A percentile compares a stretch with the other conserved stretches of the same genome.
Conservation (phyloP, 2,888 invertebrate species). For the Bhutanitis thaidina region DNA sequence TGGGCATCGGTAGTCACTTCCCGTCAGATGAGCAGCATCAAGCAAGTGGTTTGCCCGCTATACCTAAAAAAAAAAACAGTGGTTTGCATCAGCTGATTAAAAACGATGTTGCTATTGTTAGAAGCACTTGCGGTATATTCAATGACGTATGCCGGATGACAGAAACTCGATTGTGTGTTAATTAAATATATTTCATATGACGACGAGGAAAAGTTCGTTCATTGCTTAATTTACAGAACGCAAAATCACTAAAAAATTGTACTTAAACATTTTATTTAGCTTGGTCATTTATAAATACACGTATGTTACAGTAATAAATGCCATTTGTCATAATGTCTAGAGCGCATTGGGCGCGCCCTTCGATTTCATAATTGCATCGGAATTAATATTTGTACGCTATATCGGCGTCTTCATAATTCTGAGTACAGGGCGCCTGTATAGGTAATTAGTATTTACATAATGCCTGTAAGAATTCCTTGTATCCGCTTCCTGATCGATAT, state of each 20-base stretch:
- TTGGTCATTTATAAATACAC: no score
- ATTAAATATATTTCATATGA: not conserved
- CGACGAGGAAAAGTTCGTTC: not conserved
- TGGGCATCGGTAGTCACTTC: no score
- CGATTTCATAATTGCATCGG: not conserved
- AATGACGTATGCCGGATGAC: not conserved
- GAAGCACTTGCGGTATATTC: not conserved
- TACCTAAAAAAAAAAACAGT: no score
- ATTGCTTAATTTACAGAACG: not conserved
- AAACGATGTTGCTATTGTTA: not conserved
- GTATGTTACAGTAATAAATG: no score
- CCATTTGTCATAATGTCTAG: no score
- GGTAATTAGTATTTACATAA: slow-evolving; percentile 28
- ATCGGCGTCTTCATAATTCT: slow-evolving; percentile 12
- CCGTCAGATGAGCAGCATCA: no score
- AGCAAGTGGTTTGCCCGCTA: no score
- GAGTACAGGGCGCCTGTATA: slow-evolving; percentile 16
- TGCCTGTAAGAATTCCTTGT: slow-evolving; percentile 29
- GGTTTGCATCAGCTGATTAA: no score
- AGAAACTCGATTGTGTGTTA: not conserved
- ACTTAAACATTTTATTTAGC: no score
- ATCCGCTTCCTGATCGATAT: slow-evolving; percentile 33
- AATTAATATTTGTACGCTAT: not conserved
- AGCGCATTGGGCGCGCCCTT: not conserved
- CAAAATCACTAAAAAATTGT: not conserved